Evolutionary conservation across 2,888 invertebrate species (phyloP), one percentile per base, ranked within the genome.

Genomic region (Latrodectus hesperus): DNA sequence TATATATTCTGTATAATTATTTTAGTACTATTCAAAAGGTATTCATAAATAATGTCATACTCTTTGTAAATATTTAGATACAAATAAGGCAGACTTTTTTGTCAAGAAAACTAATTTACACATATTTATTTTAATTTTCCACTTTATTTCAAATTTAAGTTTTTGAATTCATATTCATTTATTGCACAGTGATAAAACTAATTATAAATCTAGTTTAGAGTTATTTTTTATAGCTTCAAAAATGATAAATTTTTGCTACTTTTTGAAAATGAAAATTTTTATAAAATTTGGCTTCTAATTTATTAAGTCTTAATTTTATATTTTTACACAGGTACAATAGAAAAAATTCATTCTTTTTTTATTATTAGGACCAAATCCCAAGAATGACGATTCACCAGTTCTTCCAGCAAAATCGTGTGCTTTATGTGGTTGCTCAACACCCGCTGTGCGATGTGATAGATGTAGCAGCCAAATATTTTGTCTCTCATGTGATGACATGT

Each of bases 401-500:
- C 76, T 80, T 10, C 80, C 80, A 91, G 95, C 95, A 92, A 92
- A 94, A 92, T 94, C 96, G 90, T 98, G 98, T 92, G 96, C 96
- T 67, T 93, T 98, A 52, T 98, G 98, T 92, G 97, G 97, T 52
- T 95, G 95, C 9, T 95, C 96, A 16, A 94, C 95, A 78, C 96
- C 97, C 3, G 95, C 95, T 90, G 96, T 97, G 9, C 94, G 95
- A 68, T 98, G 98, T 93, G 95, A 96, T 84, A 95, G 96, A 92
- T 98, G 98, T 92, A 94, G 94, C 67, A 94, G 95, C 26, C 96
- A 96, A 91, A 95, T 96, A 84, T 97, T 97, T 90, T 98, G 98
- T 92, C 94, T 95, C 84, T 96, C 96, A 73, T 98, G 98, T 93
- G 97, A 98, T 92, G 97, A 97, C 92, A 97, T 97, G 96, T 98